A percentile compares a stretch with the other conserved stretches of the same genome.
These are phyloP conservation scores for Mystacornis crossleyi DNA, from an alignment of 2,113 vertebrate genomes.

Conservation along the genomic window DNA sequence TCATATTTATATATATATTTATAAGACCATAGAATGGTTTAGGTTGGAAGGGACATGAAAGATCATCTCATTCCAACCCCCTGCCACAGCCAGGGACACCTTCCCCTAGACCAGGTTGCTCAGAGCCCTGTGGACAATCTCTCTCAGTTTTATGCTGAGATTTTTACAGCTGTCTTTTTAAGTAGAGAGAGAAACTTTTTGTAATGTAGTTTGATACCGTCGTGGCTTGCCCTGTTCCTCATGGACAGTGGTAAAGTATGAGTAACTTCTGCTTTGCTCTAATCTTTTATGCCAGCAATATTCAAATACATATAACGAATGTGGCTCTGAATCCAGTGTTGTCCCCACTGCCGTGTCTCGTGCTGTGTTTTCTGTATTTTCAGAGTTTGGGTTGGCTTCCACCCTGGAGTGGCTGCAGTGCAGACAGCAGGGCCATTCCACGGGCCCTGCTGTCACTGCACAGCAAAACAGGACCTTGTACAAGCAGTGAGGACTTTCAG, in stretches of 20 bases:
- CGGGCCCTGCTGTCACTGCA: fast-evolving
- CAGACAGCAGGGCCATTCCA: background rate
- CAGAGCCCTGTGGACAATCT: background rate
- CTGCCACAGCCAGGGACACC: background rate
- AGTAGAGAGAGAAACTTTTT: background rate
- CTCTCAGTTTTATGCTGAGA: background rate
- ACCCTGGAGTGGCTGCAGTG: background rate
- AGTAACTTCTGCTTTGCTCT: background rate
- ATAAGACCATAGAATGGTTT: background rate
- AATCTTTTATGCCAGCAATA: background rate
- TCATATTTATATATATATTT: background rate
- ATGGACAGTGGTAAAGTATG: background rate
- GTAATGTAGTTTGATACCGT: background rate
- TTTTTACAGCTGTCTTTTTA: background rate
- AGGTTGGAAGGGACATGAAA: background rate
- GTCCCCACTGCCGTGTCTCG: background rate
- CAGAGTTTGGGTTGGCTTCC: background rate
- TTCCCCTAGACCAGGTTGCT: background rate
- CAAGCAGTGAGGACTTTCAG: background rate
- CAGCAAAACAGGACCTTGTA: background rate
- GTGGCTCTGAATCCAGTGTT: background rate
- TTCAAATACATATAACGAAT: background rate
- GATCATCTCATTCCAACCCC: background rate
- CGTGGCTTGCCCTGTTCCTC: background rate
- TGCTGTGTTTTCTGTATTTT: background rate